Evolutionary conservation across 1,140 invertebrate genomes (phyloP), one percentile per base, ranked within the genome.

Genomic region (Leguminivora glycinivorella): DNA sequence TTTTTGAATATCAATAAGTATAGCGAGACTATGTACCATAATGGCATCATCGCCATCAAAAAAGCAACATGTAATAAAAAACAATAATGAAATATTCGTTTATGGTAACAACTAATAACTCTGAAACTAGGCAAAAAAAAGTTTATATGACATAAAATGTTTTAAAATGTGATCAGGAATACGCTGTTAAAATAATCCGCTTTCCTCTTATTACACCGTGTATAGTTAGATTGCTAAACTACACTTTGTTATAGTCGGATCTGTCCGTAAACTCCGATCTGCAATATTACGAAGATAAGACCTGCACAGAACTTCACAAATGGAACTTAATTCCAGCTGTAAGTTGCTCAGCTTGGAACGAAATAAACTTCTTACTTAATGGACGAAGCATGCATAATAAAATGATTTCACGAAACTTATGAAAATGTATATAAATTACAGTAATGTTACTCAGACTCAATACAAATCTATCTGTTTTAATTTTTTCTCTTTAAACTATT

Each of bases 321-420:
- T 63, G 58, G 19, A 63, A 63, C 58, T 63, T 63, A 63, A 63
- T 63, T 34, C 26, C 58, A 63, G 58, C 26, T 72, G 72, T 75
- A 72, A 75, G 71, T 76, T 73, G 34, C 17, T 60, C 22, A 67
- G 70, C 69, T 75, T 67, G 34, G 26, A 76, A 73, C 71, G 74
- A 70, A 69, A 76, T 47, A 68, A 73, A 71, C 74, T 71, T 76
- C 22, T 73, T 70, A 73, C 72, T 73, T 76, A 72, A 70, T 72
- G 71, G 69, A 72, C 25, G 74, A 69, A 76, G 69, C 12, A 56
- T 31, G 31, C 69, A 67, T 25, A 22, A 71, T 71, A 7, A 63
- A 63, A 63, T 63, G 1, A 63, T 63, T 34, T 34, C 26, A 17
- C 6, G n/a, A 34, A 63, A 63, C 58, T 63, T 63, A 63, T 34